These are phyloP conservation scores for Clupea harengus DNA, from an alignment of 2,113 vertebrate genomes.

Conservation along the genomic window DNA sequence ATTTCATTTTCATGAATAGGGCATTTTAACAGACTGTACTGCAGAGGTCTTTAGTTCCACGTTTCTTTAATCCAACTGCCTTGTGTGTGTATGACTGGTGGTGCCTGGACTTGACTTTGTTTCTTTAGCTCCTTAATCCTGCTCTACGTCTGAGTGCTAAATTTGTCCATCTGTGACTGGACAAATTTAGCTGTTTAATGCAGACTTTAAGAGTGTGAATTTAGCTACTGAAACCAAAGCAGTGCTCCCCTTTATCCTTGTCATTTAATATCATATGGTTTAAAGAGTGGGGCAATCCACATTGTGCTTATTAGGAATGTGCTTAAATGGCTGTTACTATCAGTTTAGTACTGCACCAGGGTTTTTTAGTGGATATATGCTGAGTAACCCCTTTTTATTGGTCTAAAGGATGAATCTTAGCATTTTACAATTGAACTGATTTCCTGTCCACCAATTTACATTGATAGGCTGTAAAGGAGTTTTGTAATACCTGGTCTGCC, in stretches of 20 bases:
- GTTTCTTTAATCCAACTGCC: constrained; percentile 56
- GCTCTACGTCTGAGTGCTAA: constrained; percentile 50
- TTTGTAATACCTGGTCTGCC: too few species aligned
- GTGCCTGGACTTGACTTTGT: constrained; percentile 6
- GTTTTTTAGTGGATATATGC: not conserved
- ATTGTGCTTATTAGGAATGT: not conserved
- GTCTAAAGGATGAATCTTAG: not conserved
- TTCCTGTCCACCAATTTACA: too few species aligned
- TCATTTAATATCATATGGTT: not conserved
- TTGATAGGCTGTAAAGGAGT: too few species aligned
- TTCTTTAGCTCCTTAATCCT: constrained; percentile 52
- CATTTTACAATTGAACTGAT: too few species aligned
- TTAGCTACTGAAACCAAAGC: not conserved
- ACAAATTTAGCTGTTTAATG: not conserved
- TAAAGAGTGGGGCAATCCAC: not conserved
- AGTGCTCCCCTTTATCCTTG: not conserved
- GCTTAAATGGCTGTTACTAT: not conserved
- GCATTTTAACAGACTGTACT: constrained; percentile 20
- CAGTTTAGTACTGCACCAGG: not conserved
- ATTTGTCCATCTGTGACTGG: constrained; percentile 26
- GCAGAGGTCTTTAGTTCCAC: constrained; percentile 32
- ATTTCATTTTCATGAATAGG: constrained; percentile 20
- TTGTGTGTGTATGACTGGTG: constrained; percentile 22
- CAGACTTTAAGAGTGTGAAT: not conserved
- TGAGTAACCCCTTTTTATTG: not conserved